These are phyloP conservation scores for Grammomys surdaster DNA, from an alignment of 2,113 vertebrate species.

Conservation along the genomic window DNA sequence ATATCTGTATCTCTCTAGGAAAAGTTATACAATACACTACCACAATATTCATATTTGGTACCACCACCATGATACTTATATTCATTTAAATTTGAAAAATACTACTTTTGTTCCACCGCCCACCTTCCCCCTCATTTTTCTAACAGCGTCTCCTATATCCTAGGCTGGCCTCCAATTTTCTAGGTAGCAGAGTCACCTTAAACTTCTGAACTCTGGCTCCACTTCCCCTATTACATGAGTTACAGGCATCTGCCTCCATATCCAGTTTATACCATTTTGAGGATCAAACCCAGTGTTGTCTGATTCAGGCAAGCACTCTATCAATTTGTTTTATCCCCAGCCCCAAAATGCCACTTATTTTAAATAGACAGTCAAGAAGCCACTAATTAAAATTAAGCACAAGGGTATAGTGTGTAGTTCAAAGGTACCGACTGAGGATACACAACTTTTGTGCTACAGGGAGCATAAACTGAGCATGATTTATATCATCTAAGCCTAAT, in stretches of 20 bases:
- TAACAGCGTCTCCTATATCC: background rate
- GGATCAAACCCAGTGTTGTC: too few relatives aligned
- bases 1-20: background rate
- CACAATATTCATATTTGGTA: background rate
- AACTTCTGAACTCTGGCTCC: background rate
- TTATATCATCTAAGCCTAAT: background rate
- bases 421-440: background rate
- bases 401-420: background rate
- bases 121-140: background rate
- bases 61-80: background rate
- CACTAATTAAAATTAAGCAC: background rate
- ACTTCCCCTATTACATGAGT: background rate
- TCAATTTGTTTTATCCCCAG: background rate
- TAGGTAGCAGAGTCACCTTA: background rate
- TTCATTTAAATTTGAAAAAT: background rate
- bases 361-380: constrained; percentile 12
- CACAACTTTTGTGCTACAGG: background rate
- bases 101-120: background rate
- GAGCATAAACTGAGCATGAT: background rate
- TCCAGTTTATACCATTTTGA: background rate
- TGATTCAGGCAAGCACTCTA: background rate
- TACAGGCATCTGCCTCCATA: too few relatives aligned
- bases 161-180: background rate
- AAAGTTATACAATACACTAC: background rate
- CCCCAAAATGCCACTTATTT: background rate